These are phyloP conservation scores for Drosophila cracens DNA, from an alignment of 2,888 invertebrate genomes.

Conservation along the genomic window DNA sequence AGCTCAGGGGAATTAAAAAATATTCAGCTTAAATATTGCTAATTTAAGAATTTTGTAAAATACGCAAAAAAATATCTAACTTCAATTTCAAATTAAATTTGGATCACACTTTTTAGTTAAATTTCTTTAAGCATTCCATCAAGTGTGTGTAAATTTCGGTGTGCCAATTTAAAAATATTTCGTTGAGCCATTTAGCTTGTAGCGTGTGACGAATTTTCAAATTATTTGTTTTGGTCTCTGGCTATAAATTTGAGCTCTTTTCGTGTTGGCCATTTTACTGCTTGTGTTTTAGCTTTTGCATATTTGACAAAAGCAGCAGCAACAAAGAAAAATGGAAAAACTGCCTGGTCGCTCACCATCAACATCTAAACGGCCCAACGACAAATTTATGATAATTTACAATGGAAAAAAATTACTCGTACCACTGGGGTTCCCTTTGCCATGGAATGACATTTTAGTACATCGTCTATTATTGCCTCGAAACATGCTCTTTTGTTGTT, in stretches of 20 bases:
- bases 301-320: slow-evolving; percentile 66
- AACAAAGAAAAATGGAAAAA: slow-evolving; percentile 33
- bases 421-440: slow-evolving; percentile 49
- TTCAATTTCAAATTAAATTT: background rate
- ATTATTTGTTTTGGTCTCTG: slow-evolving; percentile 75
- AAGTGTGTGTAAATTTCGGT: slow-evolving; percentile 14
- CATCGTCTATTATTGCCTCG: slow-evolving; percentile 81
- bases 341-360: slow-evolving; percentile 48
- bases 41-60: background rate
- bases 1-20: too few relatives aligned
- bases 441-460: slow-evolving; percentile 79
- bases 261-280: slow-evolving; percentile 58
- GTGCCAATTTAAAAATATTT: background rate
- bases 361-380: slow-evolving; percentile 72
- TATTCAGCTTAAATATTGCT: background rate
- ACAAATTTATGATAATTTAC: slow-evolving; percentile 82
- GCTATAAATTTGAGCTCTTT: slow-evolving; percentile 71
- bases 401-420: slow-evolving; percentile 44
- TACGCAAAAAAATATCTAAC: background rate
- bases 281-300: slow-evolving; percentile 51
- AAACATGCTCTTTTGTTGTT: slow-evolving; percentile 82
- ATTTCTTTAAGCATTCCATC: background rate
- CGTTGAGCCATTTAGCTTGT: slow-evolving; percentile 47
- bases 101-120: background rate
- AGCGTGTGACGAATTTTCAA: slow-evolving; percentile 79